Evolutionary conservation across 2,113 vertebrate genomes (phyloP).

Genomic region (Carassius carassius): DNA sequence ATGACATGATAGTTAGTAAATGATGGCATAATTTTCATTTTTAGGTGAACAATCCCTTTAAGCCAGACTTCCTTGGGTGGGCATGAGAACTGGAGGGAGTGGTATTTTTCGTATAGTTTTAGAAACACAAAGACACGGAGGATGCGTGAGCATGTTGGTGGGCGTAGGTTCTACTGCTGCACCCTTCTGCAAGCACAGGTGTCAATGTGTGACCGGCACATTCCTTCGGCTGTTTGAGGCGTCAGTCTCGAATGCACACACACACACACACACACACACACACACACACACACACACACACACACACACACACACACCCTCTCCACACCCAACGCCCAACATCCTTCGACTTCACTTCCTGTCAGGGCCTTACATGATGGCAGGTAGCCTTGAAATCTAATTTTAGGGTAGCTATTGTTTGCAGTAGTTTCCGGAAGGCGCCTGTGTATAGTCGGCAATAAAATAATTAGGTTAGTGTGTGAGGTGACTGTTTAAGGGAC

Average conservation of each 20-base stretch:
- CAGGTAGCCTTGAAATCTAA: conserved; percentile 64
- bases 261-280: conserved; percentile 43
- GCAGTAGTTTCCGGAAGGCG: conserved; percentile 47
- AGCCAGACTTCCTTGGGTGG: conserved; percentile 27
- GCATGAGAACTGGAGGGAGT: conserved; percentile 58
- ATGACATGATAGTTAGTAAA: neutral
- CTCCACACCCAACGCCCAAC: conserved; percentile 48
- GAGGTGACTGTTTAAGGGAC: conserved; percentile 42
- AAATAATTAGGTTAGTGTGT: conserved; percentile 62
- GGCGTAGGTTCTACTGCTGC: conserved; percentile 23
- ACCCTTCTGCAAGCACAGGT: conserved; percentile 45
- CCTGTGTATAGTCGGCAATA: conserved; percentile 45
- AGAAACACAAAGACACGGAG: conserved; percentile 60
- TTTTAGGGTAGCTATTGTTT: conserved; percentile 66
- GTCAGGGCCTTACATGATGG: conserved; percentile 37
- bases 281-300: conserved; percentile 47
- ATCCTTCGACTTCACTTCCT: conserved; percentile 51
- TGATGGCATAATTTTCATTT: neutral
- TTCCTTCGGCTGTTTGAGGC: conserved; percentile 51
- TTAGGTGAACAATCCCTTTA: neutral
- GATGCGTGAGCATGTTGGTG: conserved; percentile 45
- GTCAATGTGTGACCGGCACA: conserved; percentile 51
- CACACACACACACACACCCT: conserved; percentile 48
- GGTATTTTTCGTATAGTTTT: conserved; percentile 58
- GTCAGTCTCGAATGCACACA: conserved; percentile 41